phyloP scores from a whole-genome alignment of 1,140 invertebrate species.

The Microplitis demolitor region DNA sequence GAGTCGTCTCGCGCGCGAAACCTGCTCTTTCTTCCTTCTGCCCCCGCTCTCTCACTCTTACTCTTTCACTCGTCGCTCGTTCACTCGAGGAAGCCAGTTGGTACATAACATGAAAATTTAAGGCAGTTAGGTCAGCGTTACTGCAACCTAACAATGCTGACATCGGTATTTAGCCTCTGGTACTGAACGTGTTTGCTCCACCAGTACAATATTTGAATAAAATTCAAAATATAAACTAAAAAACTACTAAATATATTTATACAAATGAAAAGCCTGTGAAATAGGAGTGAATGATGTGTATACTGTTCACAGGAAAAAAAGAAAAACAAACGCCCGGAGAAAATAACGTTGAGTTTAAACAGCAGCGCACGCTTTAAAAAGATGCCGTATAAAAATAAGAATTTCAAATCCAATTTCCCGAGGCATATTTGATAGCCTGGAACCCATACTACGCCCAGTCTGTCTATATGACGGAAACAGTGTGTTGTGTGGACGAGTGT shows the following conservation, averaged over 20 bases:
- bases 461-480: no score
- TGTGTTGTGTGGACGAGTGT: no score
- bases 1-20: neutral
- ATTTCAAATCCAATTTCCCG: slow-evolving; percentile 34
- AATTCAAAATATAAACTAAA: no score
- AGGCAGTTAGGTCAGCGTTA: slow-evolving; percentile 19
- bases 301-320: neutral
- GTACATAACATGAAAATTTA: slow-evolving; percentile 29
- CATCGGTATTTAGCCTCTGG: slow-evolving; percentile 19
- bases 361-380: neutral
- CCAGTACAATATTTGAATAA: no score
- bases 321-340: no score
- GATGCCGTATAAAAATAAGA: slow-evolving; percentile 30
- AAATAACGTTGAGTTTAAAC: neutral
- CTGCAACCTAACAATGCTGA: slow-evolving; percentile 18
- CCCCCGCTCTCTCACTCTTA: neutral
- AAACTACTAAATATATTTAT: neutral
- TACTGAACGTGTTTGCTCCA: no score
- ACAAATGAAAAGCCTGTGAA: slow-evolving; percentile 1
- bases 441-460: neutral
- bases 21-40: neutral
- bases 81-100: neutral
- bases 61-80: neutral
- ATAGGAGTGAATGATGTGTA: neutral
- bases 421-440: slow-evolving; percentile 30